phyloP scores from a whole-genome alignment of 1,140 invertebrate genomes.

The Pogonomyrmex californicus region DNA sequence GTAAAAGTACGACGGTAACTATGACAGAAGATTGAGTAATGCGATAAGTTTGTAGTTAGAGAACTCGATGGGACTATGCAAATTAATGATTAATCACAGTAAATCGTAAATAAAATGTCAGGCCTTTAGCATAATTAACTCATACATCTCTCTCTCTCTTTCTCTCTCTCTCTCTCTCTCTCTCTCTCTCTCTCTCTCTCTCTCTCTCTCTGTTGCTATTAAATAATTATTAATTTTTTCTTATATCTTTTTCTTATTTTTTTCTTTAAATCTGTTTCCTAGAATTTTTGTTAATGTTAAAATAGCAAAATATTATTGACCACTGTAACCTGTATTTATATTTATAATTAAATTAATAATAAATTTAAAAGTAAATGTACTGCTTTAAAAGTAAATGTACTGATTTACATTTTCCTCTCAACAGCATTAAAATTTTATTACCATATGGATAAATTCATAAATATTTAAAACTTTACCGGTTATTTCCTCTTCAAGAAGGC shows the following conservation, averaged over 20 bases:
- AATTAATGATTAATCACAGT: conserved; percentile 45
- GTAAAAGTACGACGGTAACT: conserved; percentile 52
- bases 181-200: too few species aligned
- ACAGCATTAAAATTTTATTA: neutral
- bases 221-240: conserved; percentile 16
- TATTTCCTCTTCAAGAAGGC: neutral
- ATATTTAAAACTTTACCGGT: neutral
- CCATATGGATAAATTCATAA: neutral
- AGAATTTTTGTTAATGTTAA: neutral
- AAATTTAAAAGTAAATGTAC: neutral
- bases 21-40: conserved; percentile 32
- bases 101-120: neutral
- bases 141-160: neutral
- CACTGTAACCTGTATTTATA: neutral
- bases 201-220: neutral
- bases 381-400: neutral
- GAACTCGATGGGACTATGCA: conserved; percentile 18
- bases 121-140: conserved; percentile 5
- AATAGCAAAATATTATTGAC: neutral
- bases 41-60: conserved; percentile 43
- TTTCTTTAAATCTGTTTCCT: conserved; percentile 1
- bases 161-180: too few species aligned
- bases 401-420: neutral
- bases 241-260: neutral
- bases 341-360: neutral